Evolutionary conservation across 1,140 invertebrate genomes (phyloP).

Genomic region (Mamestra configurata): DNA sequence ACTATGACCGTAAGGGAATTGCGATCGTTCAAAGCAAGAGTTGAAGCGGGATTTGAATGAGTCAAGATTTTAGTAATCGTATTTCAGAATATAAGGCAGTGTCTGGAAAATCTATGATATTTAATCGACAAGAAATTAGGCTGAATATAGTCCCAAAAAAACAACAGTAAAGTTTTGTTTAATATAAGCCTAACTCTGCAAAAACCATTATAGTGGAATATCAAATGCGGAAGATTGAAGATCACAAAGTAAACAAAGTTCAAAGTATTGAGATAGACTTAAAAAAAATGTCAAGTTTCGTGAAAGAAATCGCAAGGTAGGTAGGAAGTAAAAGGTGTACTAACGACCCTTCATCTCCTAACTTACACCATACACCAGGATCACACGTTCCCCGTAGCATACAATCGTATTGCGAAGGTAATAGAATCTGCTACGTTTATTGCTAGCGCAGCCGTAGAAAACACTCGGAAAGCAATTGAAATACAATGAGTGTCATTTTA

Average conservation of each 20-base stretch:
- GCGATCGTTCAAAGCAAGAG: not conserved
- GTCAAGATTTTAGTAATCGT: too few species aligned
- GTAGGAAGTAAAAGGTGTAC: too few species aligned
- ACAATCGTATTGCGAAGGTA: conserved; percentile 44
- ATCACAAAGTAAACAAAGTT: too few species aligned
- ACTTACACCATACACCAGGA: conserved; percentile 25
- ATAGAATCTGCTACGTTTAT: conserved; percentile 52
- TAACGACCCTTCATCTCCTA: not conserved
- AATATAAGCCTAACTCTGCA: too few species aligned
- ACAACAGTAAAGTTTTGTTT: too few species aligned
- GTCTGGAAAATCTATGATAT: too few species aligned
- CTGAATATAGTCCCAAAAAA: too few species aligned
- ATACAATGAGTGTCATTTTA: conserved; percentile 43
- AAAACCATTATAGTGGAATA: too few species aligned
- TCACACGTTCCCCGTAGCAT: conserved; percentile 31
- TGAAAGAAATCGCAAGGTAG: not conserved
- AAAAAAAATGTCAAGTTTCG: not conserved
- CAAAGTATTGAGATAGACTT: too few species aligned
- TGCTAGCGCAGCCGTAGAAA: conserved; percentile 34
- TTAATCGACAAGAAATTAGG: too few species aligned
- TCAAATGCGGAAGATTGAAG: too few species aligned
- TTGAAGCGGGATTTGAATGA: not conserved
- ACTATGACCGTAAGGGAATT: conserved; percentile 41
- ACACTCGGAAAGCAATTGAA: conserved; percentile 50
- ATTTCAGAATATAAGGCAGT: too few species aligned